These are phyloP conservation scores for Hybognathus amarus DNA, from an alignment of 2,797 vertebrate species.

Conservation along the genomic window DNA sequence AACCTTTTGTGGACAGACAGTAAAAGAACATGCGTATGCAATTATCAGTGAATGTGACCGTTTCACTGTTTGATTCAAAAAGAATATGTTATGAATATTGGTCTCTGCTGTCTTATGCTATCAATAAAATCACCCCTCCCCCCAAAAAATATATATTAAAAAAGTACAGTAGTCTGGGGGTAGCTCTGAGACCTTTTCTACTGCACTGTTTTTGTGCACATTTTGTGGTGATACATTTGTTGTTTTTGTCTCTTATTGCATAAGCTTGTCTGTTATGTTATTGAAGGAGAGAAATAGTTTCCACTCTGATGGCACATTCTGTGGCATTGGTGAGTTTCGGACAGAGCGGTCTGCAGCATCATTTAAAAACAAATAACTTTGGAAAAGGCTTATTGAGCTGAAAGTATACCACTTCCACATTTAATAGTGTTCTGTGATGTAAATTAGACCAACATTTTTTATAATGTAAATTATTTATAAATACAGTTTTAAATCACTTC, in stretches of 20 bases:
- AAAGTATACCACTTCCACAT: conserved; percentile 44
- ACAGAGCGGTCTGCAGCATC: not conserved
- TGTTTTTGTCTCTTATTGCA: not conserved
- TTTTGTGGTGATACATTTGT: not conserved
- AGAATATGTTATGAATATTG: not conserved
- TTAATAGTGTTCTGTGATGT: conserved; percentile 42
- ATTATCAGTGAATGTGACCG: not conserved
- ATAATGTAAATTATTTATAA: conserved; percentile 16
- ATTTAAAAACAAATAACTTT: conserved; percentile 18
- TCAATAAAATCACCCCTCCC: not conserved
- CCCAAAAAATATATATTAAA: too few species aligned
- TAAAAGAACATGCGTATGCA: not conserved
- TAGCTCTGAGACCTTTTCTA: not conserved
- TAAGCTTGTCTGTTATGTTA: conserved; percentile 20
- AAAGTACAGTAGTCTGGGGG: not conserved
- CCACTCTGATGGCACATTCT: conserved; percentile 37
- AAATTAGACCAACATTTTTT: conserved; percentile 32
- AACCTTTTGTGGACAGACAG: not conserved
- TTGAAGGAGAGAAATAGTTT: not conserved
- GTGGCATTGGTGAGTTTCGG: conserved; percentile 15
- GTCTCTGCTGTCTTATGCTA: not conserved
- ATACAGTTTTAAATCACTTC: not conserved
- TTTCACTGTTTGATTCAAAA: not conserved
- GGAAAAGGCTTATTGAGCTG: conserved; percentile 40
- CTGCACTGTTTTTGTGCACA: conserved; percentile 63